Evolutionary conservation across 2,888 invertebrate genomes (phyloP).

Genomic region (Xestia sexstrigata): DNA sequence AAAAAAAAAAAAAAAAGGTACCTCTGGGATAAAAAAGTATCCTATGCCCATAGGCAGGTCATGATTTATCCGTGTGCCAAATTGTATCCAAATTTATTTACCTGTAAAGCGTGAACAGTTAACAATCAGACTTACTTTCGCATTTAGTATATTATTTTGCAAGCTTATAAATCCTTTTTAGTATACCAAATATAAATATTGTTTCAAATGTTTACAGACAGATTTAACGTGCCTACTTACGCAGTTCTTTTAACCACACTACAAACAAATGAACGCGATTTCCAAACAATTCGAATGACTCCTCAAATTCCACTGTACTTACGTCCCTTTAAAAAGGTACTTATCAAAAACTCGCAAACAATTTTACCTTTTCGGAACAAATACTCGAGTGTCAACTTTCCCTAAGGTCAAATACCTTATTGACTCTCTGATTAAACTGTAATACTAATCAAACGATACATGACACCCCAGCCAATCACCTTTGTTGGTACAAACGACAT

Average conservation of each 20-base stretch:
- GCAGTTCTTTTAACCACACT: neutral
- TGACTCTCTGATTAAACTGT: slow-evolving; percentile 58
- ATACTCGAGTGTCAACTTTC: slow-evolving; percentile 29
- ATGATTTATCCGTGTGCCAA: neutral
- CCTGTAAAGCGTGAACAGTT: neutral
- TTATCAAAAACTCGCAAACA: slow-evolving; percentile 19
- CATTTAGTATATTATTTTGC: neutral
- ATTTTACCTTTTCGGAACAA: slow-evolving; percentile 32
- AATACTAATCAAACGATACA: slow-evolving; percentile 60
- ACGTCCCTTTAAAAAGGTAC: neutral
- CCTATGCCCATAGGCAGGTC: neutral
- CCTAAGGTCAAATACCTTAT: slow-evolving; percentile 55
- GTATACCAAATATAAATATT: neutral
- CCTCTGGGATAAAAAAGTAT: neutral
- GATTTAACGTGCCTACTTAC: neutral
- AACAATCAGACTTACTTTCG: neutral
- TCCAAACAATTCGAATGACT: neutral
- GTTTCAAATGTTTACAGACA: neutral
- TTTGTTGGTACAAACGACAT: slow-evolving; percentile 14
- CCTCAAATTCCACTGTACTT: slow-evolving; percentile 4
- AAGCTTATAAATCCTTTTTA: neutral
- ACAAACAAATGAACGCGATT: neutral
- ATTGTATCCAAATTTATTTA: neutral
- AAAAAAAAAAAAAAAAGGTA: too few species aligned
- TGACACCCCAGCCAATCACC: slow-evolving; percentile 55